Base-by-base conservation (phyloP, 2,113 vertebrate species). In the Festucalex cinctus region DNA sequence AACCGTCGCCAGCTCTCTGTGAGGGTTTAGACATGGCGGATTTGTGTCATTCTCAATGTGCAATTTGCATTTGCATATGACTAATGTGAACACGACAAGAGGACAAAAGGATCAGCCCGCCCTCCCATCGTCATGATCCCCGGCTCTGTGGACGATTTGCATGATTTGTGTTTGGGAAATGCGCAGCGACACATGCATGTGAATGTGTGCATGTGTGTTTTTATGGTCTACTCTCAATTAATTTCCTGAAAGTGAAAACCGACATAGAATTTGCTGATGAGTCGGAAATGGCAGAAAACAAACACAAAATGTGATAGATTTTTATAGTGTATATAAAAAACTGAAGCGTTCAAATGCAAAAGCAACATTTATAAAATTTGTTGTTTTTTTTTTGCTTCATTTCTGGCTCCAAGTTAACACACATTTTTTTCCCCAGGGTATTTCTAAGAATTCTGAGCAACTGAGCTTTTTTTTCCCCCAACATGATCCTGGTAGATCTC, bases 61-160 rank as follows among this genome's bases (percentile, higher is more conserved):
- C 83, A 87, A 89, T 84, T 66, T 46, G 44, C 24, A 85, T 90
- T 89, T 87, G 89, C 89, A 89, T 87, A 84, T 84, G 87, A 89
- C 87, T 82, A 83, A 88, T 79, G 84, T 74, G 81, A 89, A 87
- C 87, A 89, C 54, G 76, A 70, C 61, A 46, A 7, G 70, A 83
- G 85, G 78, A 90, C 86, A 87, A 85, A 81, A 79, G 83, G 80
- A 84, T 87, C 74, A 80, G 74, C 65, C 78, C 74, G 64, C 85
- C 78, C 77, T 1, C 74, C 75, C 64, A 70, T 85, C 83, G 63
- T 61, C 68, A 3, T 76, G 80, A 89, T 80, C 24, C 82, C 85
- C 49, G 71, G 82, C 76, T 85, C 84, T 26, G 49, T 28, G 61
- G 57, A 46, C 19, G 66, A 57, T 63, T 66, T 49, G 57, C 14